Conservation (phyloP, 1,140 invertebrate genomes). For the Drosophila orosa region DNA sequence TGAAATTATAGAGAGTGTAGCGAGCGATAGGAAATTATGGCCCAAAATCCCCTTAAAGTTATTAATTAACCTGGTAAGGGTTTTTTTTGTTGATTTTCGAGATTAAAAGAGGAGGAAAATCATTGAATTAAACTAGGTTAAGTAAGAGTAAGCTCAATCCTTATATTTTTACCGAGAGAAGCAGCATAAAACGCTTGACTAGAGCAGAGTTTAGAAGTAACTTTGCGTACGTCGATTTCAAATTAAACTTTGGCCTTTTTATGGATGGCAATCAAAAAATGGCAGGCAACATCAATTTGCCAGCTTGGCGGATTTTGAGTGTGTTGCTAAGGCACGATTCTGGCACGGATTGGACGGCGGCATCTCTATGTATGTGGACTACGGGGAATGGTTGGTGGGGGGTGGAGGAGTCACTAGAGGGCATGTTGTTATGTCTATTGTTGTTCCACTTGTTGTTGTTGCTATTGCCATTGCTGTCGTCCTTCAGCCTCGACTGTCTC, state of each 20-base stretch:
- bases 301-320: slow-evolving; percentile 21
- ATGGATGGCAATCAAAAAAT: slow-evolving; percentile 28
- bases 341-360: slow-evolving; percentile 20
- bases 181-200: slow-evolving; percentile 2
- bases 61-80: background rate
- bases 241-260: slow-evolving; percentile 41
- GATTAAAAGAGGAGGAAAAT: background rate
- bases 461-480: slow-evolving; percentile 23
- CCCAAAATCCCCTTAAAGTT: background rate
- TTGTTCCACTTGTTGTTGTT: slow-evolving; percentile 34
- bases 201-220: slow-evolving; percentile 6
- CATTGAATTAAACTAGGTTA: background rate
- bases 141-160: no score
- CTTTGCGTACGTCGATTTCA: slow-evolving; percentile 21
- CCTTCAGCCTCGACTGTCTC: slow-evolving; percentile 41
- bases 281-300: slow-evolving; percentile 22
- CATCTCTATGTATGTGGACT: slow-evolving; percentile 58
- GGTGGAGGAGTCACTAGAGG: slow-evolving; percentile 37
- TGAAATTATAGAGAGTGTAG: background rate
- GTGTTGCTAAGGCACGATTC: slow-evolving; percentile 26
- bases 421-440: slow-evolving; percentile 70
- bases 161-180: background rate
- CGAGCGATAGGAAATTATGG: background rate
- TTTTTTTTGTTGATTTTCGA: background rate
- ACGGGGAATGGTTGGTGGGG: background rate